phyloP scores from a whole-genome alignment of 2,113 vertebrate genomes.

The Antennarius striatus region DNA sequence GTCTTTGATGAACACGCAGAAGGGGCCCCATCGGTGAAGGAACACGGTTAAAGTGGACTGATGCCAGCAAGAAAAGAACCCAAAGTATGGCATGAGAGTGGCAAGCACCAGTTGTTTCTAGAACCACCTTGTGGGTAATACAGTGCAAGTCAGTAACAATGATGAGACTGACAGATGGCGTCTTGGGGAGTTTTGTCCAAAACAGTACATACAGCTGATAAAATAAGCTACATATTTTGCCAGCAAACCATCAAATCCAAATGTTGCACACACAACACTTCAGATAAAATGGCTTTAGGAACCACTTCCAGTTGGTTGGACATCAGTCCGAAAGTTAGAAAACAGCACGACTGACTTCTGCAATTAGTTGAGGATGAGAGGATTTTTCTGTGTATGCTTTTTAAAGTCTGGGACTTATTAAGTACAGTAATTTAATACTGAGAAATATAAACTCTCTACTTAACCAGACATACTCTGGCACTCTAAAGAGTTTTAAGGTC shows the following conservation, averaged over 20 bases:
- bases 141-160: constrained; percentile 12
- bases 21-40: not conserved
- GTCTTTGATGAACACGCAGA: constrained; percentile 5
- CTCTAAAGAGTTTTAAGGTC: constrained; percentile 17
- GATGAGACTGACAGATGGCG: not conserved
- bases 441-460: constrained; percentile 46
- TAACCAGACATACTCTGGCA: not conserved
- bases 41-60: not conserved
- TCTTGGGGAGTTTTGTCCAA: constrained; percentile 16
- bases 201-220: constrained; percentile 26
- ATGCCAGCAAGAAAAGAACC: no score
- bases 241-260: constrained; percentile 22
- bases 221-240: constrained; percentile 56
- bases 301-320: not conserved
- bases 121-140: constrained; percentile 47
- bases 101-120: constrained; percentile 61
- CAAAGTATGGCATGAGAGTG: not conserved
- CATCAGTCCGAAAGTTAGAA: not conserved
- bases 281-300: not conserved
- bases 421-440: constrained; percentile 37
- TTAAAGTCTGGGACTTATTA: constrained; percentile 5
- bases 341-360: not conserved
- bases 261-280: constrained; percentile 34
- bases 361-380: not conserved
- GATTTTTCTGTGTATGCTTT: not conserved